Evolutionary conservation across 2,113 vertebrate species (phyloP).

Genomic region (Mustelus asterias): DNA sequence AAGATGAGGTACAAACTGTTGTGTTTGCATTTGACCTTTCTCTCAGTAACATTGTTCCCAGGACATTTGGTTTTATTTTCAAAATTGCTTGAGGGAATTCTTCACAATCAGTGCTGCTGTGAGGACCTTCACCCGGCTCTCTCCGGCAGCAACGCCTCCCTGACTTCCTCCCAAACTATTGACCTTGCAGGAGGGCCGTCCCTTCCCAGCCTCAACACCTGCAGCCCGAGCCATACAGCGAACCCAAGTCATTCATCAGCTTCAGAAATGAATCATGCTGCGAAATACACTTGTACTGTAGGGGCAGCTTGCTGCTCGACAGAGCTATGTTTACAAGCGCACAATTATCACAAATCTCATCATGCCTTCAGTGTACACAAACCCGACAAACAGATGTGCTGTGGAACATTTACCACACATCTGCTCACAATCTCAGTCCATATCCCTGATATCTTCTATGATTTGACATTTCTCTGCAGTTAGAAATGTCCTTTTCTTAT

Average conservation of each 20-base stretch:
- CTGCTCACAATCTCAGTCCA: neutral
- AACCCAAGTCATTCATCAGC: conserved; percentile 19
- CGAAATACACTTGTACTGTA: neutral
- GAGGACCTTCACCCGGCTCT: conserved; percentile 12
- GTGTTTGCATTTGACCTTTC: conserved; percentile 20
- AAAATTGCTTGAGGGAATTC: conserved; percentile 17
- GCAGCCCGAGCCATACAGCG: neutral
- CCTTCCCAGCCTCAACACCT: conserved; percentile 32
- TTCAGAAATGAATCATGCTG: conserved; percentile 24
- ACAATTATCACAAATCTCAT: neutral
- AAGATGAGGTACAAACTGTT: neutral
- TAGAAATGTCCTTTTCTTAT: neutral
- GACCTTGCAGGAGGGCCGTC: neutral
- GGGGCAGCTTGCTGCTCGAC: neutral
- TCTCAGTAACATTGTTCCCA: conserved; percentile 1
- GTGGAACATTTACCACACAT: neutral
- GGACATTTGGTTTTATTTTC: conserved; percentile 34
- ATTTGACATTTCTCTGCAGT: neutral
- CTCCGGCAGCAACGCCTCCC: neutral
- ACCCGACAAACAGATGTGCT: neutral
- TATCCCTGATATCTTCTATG: neutral
- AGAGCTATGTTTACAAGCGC: neutral
- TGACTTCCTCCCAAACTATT: conserved; percentile 34
- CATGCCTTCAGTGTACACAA: neutral
- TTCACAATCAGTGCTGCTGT: conserved; percentile 24